Conservation (phyloP, 1,140 invertebrate species). For the Yoshiicerus persimilis region DNA sequence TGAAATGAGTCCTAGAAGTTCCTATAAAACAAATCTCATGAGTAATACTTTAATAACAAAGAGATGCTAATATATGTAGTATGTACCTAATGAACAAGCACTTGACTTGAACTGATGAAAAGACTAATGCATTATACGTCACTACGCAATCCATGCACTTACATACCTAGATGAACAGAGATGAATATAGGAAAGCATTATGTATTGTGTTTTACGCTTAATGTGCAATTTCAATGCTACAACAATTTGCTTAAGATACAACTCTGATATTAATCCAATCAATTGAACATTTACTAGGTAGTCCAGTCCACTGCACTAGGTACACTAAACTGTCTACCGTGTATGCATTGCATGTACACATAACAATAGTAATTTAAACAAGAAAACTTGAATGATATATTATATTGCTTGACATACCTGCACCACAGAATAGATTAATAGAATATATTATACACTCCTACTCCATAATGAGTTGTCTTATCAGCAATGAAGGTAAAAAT, state of each 20-base stretch:
- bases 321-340: not conserved
- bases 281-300: not conserved
- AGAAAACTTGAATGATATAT: not conserved
- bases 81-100: no score
- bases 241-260: not conserved
- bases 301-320: no score
- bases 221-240: not conserved
- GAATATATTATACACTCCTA: not conserved
- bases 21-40: not conserved
- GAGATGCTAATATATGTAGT: not conserved
- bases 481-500: not conserved
- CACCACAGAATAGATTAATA: not conserved
- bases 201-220: not conserved
- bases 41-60: not conserved
- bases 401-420: not conserved
- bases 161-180: not conserved
- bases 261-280: not conserved
- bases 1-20: not conserved
- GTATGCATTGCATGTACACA: no score
- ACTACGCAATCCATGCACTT: no score
- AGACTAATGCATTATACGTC: no score
- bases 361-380: no score
- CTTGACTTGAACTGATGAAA: no score
- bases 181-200: not conserved
- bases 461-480: not conserved